Conservation (phyloP, 2,888 invertebrate genomes). For the Pyrrhosoma nymphula region DNA sequence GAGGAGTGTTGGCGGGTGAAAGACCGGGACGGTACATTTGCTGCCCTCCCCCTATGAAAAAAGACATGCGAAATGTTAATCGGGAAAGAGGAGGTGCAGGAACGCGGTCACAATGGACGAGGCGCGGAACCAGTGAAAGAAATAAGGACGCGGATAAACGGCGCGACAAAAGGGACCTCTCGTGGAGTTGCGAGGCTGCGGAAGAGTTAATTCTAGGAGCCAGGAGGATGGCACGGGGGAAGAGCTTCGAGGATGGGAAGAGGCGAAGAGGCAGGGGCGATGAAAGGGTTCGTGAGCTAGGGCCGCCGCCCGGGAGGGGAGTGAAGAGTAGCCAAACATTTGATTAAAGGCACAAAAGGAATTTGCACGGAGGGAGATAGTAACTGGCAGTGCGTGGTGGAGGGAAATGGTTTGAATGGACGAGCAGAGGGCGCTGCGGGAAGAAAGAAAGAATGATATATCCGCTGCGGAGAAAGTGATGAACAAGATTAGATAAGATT, state of each 20-base stretch:
- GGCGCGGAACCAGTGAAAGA: neutral
- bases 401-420: neutral
- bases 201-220: neutral
- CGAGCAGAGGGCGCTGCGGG: neutral
- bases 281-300: neutral
- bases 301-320: neutral
- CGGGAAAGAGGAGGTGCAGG: neutral
- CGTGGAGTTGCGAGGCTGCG: neutral
- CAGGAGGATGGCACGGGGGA: neutral
- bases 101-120: neutral
- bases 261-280: neutral
- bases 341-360: slow-evolving; percentile 25
- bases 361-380: neutral
- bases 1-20: neutral
- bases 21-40: neutral
- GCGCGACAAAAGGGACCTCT: neutral
- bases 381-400: neutral
- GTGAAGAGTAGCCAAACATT: slow-evolving; percentile 33
- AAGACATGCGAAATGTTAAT: slow-evolving; percentile 19
- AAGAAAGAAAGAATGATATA: neutral
- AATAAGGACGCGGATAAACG: neutral
- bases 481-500: slow-evolving; percentile 16
- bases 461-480: slow-evolving; percentile 20
- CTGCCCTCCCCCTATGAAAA: neutral
- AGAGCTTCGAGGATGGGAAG: neutral